phyloP scores from a whole-genome alignment of 2,797 vertebrate genomes.

The Salmo trutta region DNA sequence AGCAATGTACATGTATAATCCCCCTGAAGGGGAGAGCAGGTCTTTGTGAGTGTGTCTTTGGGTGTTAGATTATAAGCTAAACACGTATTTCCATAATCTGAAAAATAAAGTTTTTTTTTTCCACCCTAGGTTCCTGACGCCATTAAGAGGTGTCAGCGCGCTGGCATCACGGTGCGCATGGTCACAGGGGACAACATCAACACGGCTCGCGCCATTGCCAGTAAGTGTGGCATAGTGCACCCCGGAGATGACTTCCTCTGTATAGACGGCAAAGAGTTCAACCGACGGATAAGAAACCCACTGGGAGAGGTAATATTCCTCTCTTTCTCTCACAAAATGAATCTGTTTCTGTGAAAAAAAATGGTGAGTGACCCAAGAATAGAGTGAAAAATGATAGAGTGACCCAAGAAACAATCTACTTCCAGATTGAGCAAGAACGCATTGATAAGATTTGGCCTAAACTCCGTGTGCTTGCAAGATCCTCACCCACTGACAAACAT shows the following conservation, averaged over 20 bases:
- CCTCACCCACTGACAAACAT: conserved; percentile 94
- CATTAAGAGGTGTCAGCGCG: conserved; percentile 94
- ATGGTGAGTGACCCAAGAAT: neutral
- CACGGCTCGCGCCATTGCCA: conserved; percentile 93
- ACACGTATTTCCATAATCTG: neutral
- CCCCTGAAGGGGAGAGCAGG: neutral
- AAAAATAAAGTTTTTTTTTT: neutral
- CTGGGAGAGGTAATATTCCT: conserved; percentile 84
- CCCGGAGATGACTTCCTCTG: conserved; percentile 94
- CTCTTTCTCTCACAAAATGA: neutral
- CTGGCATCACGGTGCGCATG: conserved; percentile 97
- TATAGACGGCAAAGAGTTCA: conserved; percentile 95
- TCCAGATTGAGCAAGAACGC: conserved; percentile 90
- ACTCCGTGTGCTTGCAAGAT: conserved; percentile 91
- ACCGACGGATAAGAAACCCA: conserved; percentile 89
- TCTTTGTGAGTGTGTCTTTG: no score
- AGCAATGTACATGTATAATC: neutral
- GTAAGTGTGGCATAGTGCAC: conserved; percentile 93
- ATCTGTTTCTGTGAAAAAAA: neutral
- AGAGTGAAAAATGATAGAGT: neutral
- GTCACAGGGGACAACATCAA: conserved; percentile 98
- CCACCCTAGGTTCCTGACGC: conserved; percentile 89
- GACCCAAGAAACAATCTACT: neutral
- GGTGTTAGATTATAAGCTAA: neutral
- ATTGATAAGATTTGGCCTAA: conserved; percentile 98